Evolutionary conservation across 2,797 vertebrate species (phyloP).

Genomic region (Amazona finschi): DNA sequence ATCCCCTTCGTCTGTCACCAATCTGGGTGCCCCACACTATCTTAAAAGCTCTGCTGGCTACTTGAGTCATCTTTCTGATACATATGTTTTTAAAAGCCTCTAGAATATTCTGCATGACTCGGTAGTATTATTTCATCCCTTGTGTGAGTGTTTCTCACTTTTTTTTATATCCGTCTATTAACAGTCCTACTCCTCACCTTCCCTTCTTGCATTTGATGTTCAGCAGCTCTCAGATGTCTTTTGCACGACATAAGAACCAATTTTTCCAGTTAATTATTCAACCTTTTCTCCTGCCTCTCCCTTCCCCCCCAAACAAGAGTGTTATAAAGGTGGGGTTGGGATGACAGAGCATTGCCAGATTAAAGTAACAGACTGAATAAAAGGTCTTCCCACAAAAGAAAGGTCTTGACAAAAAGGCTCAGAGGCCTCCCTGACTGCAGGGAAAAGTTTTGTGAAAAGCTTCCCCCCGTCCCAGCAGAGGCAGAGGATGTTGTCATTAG

Average conservation of each 20-base stretch:
- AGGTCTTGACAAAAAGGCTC: background rate
- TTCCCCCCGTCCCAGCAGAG: background rate
- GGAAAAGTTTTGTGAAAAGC: conserved; percentile 1
- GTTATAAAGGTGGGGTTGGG: conserved; percentile 10
- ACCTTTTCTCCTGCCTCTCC: background rate
- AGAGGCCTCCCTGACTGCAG: background rate
- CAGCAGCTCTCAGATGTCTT: conserved; percentile 14
- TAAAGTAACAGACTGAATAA: background rate
- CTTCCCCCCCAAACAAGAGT: background rate
- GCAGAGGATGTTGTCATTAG: background rate
- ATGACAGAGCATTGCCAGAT: background rate
- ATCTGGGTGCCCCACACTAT: background rate
- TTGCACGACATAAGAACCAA: conserved; percentile 34
- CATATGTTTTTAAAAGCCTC: background rate
- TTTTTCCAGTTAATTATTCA: conserved; percentile 56
- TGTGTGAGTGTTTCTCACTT: conserved; percentile 15
- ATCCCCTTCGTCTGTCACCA: conserved; percentile 22
- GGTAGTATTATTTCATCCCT: background rate
- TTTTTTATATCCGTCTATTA: background rate
- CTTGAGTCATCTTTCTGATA: background rate
- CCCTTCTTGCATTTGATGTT: conserved; percentile 4
- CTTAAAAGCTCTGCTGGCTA: background rate
- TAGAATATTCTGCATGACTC: background rate
- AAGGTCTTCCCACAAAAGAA: background rate
- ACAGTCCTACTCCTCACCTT: conserved; percentile 25